phyloP scores from a whole-genome alignment of 1,140 invertebrate species.

The Cyphomyrmex costatus region DNA sequence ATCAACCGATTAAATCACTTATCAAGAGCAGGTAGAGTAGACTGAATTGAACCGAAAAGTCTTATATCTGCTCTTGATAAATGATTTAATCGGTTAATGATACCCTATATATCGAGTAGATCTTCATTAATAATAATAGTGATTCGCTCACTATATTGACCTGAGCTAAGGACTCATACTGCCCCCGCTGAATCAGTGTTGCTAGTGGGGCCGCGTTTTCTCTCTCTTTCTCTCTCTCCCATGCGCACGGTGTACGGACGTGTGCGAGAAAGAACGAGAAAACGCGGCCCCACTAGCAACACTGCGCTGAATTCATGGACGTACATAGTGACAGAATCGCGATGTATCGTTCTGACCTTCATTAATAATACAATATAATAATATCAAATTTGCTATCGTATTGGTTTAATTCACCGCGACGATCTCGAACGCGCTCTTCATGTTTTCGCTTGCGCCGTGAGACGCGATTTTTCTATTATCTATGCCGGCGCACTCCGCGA shows the following conservation, averaged over 20 bases:
- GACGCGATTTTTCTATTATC: slow-evolving; percentile 22
- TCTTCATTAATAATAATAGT: slow-evolving; percentile 75
- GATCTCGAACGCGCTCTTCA: slow-evolving; percentile 26
- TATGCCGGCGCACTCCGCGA: slow-evolving; percentile 46
- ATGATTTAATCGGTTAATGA: too few relatives aligned
- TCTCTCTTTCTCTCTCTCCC: too few relatives aligned
- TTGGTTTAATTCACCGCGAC: background rate
- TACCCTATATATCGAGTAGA: slow-evolving; percentile 66
- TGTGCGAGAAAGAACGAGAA: too few relatives aligned
- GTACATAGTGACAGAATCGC: slow-evolving; percentile 49
- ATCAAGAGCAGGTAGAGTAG: too few relatives aligned
- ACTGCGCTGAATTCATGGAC: slow-evolving; percentile 41
- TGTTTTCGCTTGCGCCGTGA: background rate
- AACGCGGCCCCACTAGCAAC: too few relatives aligned
- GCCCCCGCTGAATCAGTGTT: too few relatives aligned
- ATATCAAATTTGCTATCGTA: slow-evolving; percentile 70
- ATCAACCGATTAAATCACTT: too few relatives aligned
- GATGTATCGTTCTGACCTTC: slow-evolving; percentile 58
- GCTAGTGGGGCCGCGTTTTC: too few relatives aligned
- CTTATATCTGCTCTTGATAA: too few relatives aligned
- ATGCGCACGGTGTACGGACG: too few relatives aligned
- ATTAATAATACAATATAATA: slow-evolving; percentile 77
- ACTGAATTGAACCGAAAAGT: too few relatives aligned
- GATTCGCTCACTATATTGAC: slow-evolving; percentile 29
- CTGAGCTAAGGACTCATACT: slow-evolving; percentile 8